These are phyloP conservation scores for Subanguina moxae DNA, from an alignment of 1,140 invertebrate species.

Conservation along the genomic window DNA sequence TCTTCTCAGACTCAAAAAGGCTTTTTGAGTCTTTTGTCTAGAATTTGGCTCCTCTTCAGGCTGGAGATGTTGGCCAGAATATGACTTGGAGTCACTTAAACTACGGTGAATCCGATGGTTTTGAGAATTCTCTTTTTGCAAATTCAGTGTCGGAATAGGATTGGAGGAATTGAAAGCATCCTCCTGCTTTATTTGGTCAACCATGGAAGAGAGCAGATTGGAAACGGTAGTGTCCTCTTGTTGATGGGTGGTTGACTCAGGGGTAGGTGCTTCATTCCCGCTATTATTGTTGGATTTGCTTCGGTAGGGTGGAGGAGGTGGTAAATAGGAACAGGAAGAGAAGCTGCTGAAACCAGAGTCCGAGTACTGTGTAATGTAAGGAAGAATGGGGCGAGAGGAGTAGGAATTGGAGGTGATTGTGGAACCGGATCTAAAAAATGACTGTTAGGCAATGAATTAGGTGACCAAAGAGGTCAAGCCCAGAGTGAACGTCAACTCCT, in stretches of 20 bases:
- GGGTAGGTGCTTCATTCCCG: too few species aligned
- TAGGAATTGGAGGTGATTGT: background rate
- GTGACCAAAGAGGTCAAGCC: too few species aligned
- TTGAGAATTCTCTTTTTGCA: background rate
- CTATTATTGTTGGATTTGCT: background rate
- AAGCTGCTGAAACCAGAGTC: constrained; percentile 8
- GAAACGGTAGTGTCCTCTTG: background rate
- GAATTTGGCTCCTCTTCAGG: too few species aligned
- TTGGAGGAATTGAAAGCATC: too few species aligned
- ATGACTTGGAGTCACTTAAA: background rate
- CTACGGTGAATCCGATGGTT: background rate
- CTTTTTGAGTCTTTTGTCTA: too few species aligned
- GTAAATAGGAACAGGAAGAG: constrained; percentile 9
- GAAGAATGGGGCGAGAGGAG: background rate
- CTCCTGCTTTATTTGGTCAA: background rate
- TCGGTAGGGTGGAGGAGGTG: constrained; percentile 10
- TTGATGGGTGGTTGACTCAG: background rate
- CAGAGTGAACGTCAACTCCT: too few species aligned
- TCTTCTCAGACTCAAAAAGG: too few species aligned
- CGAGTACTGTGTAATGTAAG: constrained; percentile 3
- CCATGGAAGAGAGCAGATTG: background rate
- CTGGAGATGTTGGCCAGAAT: too few species aligned
- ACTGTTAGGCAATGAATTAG: too few species aligned
- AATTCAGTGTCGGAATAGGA: background rate
- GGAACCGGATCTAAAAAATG: background rate